These are phyloP conservation scores for Ramphastos sulfuratus DNA, from an alignment of 2,113 vertebrate genomes.

Conservation along the genomic window DNA sequence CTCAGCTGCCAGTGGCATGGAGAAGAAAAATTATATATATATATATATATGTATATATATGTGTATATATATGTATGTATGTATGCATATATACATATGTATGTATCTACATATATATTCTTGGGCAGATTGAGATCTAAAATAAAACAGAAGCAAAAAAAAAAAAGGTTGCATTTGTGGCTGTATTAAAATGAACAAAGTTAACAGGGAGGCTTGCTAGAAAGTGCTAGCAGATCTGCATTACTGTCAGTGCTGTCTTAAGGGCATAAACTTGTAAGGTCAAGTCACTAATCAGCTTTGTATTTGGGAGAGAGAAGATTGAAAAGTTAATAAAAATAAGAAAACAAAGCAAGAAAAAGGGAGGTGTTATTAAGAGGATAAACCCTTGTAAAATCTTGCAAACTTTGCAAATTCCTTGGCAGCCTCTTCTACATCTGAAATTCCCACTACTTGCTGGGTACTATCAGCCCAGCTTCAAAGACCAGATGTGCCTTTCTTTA, in stretches of 20 bases:
- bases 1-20: constrained; percentile 49
- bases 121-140: constrained; percentile 27
- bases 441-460: neutral
- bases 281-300: neutral
- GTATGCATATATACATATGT: too few species aligned
- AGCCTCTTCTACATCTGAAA: neutral
- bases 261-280: constrained; percentile 1
- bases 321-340: constrained; percentile 21
- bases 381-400: neutral
- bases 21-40: neutral
- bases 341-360: neutral
- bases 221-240: neutral
- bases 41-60: too few species aligned
- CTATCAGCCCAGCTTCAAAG: neutral
- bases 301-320: neutral
- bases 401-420: neutral
- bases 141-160: constrained; percentile 43
- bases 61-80: too few species aligned
- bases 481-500: neutral
- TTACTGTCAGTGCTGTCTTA: constrained; percentile 2
- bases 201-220: neutral
- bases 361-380: neutral
- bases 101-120: neutral
- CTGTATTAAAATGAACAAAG: constrained; percentile 27
- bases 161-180: constrained; percentile 27